These are phyloP conservation scores for Chelidonichthys spinosus DNA, from an alignment of 2,797 vertebrate genomes.

Conservation along the genomic window DNA sequence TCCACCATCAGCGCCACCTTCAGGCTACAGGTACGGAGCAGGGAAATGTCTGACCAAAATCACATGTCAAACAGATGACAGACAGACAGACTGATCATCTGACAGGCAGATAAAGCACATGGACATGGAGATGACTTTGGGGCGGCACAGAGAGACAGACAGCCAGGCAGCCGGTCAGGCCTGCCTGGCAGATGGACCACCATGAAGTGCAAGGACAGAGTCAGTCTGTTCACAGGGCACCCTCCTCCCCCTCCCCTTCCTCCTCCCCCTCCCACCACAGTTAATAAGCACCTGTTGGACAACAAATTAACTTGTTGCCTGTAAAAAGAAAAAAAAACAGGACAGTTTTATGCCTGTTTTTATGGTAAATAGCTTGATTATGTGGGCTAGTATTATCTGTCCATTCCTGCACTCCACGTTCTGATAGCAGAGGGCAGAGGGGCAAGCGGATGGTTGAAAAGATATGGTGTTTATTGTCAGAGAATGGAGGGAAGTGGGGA, in stretches of 20 bases:
- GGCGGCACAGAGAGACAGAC: slow-evolving; percentile 18
- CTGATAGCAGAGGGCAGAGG: slow-evolving; percentile 32
- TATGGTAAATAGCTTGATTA: slow-evolving; percentile 64
- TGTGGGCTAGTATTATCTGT: slow-evolving; percentile 54
- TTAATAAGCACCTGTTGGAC: slow-evolving; percentile 79
- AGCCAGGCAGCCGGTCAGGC: slow-evolving; percentile 43
- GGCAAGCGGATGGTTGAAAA: neutral
- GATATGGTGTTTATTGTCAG: slow-evolving; percentile 59
- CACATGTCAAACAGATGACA: slow-evolving; percentile 29
- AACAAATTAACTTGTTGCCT: slow-evolving; percentile 80
- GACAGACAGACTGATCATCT: slow-evolving; percentile 36
- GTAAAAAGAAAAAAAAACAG: slow-evolving; percentile 54
- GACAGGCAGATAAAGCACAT: slow-evolving; percentile 44
- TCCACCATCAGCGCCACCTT: slow-evolving; percentile 14
- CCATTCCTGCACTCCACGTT: slow-evolving; percentile 45
- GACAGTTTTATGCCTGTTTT: slow-evolving; percentile 78
- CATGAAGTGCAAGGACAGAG: slow-evolving; percentile 69
- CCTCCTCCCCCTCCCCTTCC: slow-evolving; percentile 29
- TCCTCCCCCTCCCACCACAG: slow-evolving; percentile 16
- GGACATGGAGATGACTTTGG: slow-evolving; percentile 34
- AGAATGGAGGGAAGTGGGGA: slow-evolving; percentile 23
- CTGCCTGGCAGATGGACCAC: slow-evolving; percentile 62
- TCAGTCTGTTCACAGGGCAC: slow-evolving; percentile 45
- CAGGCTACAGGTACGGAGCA: slow-evolving; percentile 24
- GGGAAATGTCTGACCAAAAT: slow-evolving; percentile 50